Percentiles rank a stretch among this genome's conserved stretches.
Evolutionary conservation across 2,888 invertebrate genomes (phyloP).

Genomic region (Caenorhabditis sp.): DNA sequence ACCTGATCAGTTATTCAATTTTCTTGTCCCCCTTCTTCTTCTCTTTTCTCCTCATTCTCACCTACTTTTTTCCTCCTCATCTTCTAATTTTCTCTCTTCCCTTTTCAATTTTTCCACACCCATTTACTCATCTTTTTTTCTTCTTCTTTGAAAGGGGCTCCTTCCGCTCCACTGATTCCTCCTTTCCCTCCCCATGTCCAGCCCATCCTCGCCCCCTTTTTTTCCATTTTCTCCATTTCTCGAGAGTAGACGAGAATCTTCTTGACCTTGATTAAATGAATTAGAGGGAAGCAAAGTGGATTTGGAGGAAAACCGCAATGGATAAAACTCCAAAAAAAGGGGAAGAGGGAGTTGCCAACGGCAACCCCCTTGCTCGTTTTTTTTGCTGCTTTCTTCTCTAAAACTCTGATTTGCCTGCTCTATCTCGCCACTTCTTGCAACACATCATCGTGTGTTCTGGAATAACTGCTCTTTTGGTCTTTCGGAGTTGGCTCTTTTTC

Average conservation of each 20-base stretch:
- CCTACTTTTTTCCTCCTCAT: constrained; percentile 7
- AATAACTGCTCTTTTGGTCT: too few relatives aligned
- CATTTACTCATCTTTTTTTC: constrained; percentile 14
- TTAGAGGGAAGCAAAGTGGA: constrained; percentile 11
- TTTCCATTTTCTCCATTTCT: neutral
- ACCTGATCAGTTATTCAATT: constrained; percentile 43
- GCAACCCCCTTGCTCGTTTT: too few relatives aligned
- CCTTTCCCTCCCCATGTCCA: neutral
- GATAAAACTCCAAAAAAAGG: neutral
- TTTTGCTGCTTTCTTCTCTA: too few relatives aligned
- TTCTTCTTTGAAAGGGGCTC: too few relatives aligned
- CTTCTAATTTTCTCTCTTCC: constrained; percentile 33
- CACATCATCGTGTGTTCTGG: neutral
- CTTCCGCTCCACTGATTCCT: constrained; percentile 55
- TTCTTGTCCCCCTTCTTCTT: constrained; percentile 4
- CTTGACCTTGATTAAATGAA: constrained; percentile 49
- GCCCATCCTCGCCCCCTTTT: too few relatives aligned
- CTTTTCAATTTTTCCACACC: constrained; percentile 20
- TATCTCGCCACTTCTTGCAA: neutral
- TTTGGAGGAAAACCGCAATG: neutral
- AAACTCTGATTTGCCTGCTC: neutral
- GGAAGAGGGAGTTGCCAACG: constrained; percentile 6
- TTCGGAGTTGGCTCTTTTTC: too few relatives aligned
- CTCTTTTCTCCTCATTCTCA: constrained; percentile 14
- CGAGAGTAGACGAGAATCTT: neutral